These are phyloP conservation scores for Cyclina sinensis DNA, from an alignment of 1,140 invertebrate species.

Conservation along the genomic window DNA sequence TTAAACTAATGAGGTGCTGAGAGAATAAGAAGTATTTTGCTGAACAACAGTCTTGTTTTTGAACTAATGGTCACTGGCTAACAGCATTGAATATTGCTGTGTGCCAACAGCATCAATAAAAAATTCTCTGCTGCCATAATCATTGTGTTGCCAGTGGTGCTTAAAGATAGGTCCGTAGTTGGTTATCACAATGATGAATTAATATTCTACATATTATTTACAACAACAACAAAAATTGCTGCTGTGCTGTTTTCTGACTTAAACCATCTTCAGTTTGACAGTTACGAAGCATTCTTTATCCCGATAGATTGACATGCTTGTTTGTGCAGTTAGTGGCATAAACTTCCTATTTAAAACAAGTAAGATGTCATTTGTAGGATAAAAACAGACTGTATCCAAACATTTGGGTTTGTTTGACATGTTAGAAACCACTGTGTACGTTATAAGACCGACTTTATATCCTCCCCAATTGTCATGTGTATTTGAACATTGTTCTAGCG, in stretches of 20 bases:
- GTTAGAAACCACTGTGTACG: conserved; percentile 18
- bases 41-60: no score
- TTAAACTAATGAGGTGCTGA: no score
- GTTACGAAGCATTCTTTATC: not conserved
- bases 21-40: no score
- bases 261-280: not conserved
- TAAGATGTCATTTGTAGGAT: conserved; percentile 14
- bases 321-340: not conserved
- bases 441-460: not conserved
- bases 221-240: no score
- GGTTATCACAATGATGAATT: no score
- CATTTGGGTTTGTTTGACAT: conserved; percentile 48
- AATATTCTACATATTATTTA: no score
- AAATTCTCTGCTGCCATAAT: no score
- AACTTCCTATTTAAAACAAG: not conserved
- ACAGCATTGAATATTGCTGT: no score
- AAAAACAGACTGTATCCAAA: conserved; percentile 9
- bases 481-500: not conserved
- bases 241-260: not conserved
- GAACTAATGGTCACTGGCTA: no score
- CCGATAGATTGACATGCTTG: not conserved
- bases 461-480: conserved; percentile 2
- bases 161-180: no score
- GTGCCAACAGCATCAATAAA: no score
- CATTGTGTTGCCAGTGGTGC: no score